These are phyloP conservation scores for Eupelmus urozonus DNA, from an alignment of 2,888 invertebrate genomes.

Conservation along the genomic window DNA sequence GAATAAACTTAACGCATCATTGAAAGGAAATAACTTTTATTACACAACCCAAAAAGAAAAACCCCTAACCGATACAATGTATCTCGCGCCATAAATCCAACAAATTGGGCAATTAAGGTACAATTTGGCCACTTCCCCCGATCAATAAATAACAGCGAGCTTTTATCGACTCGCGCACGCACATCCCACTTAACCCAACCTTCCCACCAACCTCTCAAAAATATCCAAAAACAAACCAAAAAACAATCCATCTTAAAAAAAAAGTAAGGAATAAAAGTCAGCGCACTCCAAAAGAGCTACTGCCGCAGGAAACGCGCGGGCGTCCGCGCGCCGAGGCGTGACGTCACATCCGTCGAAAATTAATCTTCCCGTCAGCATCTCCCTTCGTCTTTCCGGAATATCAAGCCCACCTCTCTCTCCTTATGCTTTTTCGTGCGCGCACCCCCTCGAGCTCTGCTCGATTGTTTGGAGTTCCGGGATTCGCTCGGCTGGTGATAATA, in stretches of 20 bases:
- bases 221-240: neutral
- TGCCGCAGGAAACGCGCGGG: slow-evolving; percentile 30
- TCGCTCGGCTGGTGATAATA: slow-evolving; percentile 10
- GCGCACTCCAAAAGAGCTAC: slow-evolving; percentile 37
- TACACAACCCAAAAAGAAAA: too few relatives aligned
- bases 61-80: too few relatives aligned
- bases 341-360: slow-evolving; percentile 64
- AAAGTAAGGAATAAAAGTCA: too few relatives aligned
- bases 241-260: neutral
- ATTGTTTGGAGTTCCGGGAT: slow-evolving; percentile 45
- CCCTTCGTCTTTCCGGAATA: slow-evolving; percentile 22
- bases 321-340: slow-evolving; percentile 66
- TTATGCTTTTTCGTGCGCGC: slow-evolving; percentile 1
- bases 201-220: neutral
- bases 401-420: slow-evolving; percentile 31
- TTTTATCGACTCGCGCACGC: too few relatives aligned
- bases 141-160: too few relatives aligned
- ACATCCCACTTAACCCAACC: too few relatives aligned
- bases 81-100: too few relatives aligned
- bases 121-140: too few relatives aligned
- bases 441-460: slow-evolving; percentile 6
- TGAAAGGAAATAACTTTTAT: too few relatives aligned
- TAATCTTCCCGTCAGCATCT: slow-evolving; percentile 56
- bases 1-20: too few relatives aligned
- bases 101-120: too few relatives aligned